These are phyloP conservation scores for Tachina fera DNA, from an alignment of 2,888 invertebrate species.

Conservation along the genomic window DNA sequence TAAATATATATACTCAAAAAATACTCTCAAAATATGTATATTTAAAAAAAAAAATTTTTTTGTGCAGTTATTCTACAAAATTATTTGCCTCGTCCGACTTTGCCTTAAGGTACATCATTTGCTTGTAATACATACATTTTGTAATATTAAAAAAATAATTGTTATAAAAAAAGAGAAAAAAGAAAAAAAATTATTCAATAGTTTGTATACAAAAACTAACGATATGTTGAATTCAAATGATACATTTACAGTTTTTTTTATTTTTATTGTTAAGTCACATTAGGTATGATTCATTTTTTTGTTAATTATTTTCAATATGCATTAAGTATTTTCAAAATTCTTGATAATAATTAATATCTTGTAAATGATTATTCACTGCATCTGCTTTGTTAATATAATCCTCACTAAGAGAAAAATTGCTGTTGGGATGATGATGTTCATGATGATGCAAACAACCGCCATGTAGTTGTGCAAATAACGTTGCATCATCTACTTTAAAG, in stretches of 20 bases:
- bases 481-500: conserved; percentile 73
- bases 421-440: conserved; percentile 10
- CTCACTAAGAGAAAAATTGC: not conserved
- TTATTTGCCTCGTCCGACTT: too few relatives aligned
- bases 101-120: conserved; percentile 36
- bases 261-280: conserved; percentile 30
- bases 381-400: conserved; percentile 7
- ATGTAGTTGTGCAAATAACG: conserved; percentile 78
- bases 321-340: conserved; percentile 23
- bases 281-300: conserved; percentile 8
- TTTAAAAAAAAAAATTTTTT: too few relatives aligned
- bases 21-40: too few relatives aligned
- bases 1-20: too few relatives aligned
- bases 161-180: not conserved
- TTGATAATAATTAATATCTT: conserved; percentile 36
- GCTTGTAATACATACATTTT: conserved; percentile 30
- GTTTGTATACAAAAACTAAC: conserved; percentile 16
- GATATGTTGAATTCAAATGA: conserved; percentile 45
- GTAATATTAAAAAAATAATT: conserved; percentile 8
- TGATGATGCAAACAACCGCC: conserved; percentile 78
- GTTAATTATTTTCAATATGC: not conserved
- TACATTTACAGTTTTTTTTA: conserved; percentile 17
- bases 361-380: conserved; percentile 15
- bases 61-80: too few relatives aligned
- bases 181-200: not conserved